phyloP scores from a whole-genome alignment of 2,888 invertebrate species.

The Heliconius aoede region DNA sequence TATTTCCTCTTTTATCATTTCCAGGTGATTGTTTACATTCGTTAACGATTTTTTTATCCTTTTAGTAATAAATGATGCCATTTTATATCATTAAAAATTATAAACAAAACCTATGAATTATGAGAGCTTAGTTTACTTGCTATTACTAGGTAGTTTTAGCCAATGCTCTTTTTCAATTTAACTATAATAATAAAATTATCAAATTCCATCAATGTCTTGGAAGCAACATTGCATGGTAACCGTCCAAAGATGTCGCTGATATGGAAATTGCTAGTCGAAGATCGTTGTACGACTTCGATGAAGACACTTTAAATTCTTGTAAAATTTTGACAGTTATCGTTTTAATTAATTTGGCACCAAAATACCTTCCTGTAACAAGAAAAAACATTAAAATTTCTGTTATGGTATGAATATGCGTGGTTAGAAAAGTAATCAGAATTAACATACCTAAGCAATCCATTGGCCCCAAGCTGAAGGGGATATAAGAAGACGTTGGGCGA shows the following conservation, averaged over 20 bases:
- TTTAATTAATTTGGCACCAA: conserved; percentile 67
- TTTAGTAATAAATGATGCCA: neutral
- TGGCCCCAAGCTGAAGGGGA: conserved; percentile 73
- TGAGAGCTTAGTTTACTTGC: neutral
- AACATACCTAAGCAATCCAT: conserved; percentile 74
- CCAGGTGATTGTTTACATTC: too few species aligned
- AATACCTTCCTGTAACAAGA: conserved; percentile 66
- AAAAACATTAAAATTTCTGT: neutral
- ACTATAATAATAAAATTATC: neutral
- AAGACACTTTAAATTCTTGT: conserved; percentile 60
- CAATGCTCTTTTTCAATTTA: neutral
- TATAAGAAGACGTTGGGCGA: conserved; percentile 64
- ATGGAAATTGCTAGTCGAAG: conserved; percentile 62
- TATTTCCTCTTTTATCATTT: neutral
- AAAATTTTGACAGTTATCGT: conserved; percentile 63
- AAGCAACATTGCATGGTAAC: conserved; percentile 58
- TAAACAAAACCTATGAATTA: neutral
- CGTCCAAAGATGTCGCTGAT: conserved; percentile 62
- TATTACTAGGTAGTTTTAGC: neutral
- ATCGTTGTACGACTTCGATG: conserved; percentile 60
- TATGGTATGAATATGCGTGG: neutral
- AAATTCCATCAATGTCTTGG: conserved; percentile 50
- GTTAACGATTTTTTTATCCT: too few species aligned
- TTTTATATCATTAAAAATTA: neutral
- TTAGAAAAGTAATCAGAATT: neutral